These are phyloP conservation scores for Danio tinwini DNA, from an alignment of 2,797 vertebrate genomes.

Conservation along the genomic window DNA sequence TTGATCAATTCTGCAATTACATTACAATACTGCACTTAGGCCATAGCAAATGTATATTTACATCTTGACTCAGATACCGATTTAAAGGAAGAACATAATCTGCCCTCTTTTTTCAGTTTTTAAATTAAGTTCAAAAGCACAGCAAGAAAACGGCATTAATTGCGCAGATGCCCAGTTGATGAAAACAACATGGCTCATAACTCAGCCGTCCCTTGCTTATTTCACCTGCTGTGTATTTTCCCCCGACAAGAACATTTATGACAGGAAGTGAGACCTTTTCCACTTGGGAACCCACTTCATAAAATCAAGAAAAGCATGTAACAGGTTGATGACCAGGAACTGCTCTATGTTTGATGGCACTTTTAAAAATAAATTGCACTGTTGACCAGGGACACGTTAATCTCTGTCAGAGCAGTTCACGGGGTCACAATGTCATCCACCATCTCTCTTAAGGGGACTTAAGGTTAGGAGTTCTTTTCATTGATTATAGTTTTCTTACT, in stretches of 20 bases:
- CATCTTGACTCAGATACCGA: background rate
- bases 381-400: conserved; percentile 40
- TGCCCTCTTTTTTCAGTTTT: background rate
- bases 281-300: conserved; percentile 41
- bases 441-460: conserved; percentile 70
- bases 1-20: too few species aligned
- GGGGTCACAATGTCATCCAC: conserved; percentile 66
- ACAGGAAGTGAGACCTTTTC: conserved; percentile 37
- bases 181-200: background rate
- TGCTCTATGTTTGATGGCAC: conserved; percentile 38
- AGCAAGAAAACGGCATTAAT: conserved; percentile 10
- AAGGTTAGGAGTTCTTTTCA: conserved; percentile 66
- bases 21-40: too few species aligned
- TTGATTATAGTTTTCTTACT: conserved; percentile 47
- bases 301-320: conserved; percentile 52
- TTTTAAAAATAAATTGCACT: conserved; percentile 56
- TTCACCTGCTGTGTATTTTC: conserved; percentile 35
- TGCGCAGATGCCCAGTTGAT: background rate
- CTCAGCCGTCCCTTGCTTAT: background rate
- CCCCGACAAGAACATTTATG: conserved; percentile 23
- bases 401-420: conserved; percentile 55
- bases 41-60: background rate
- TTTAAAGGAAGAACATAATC: background rate
- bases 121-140: too few species aligned
- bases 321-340: conserved; percentile 51